phyloP scores from a whole-genome alignment of 2,113 vertebrate genomes.

The Osmerus mordax region DNA sequence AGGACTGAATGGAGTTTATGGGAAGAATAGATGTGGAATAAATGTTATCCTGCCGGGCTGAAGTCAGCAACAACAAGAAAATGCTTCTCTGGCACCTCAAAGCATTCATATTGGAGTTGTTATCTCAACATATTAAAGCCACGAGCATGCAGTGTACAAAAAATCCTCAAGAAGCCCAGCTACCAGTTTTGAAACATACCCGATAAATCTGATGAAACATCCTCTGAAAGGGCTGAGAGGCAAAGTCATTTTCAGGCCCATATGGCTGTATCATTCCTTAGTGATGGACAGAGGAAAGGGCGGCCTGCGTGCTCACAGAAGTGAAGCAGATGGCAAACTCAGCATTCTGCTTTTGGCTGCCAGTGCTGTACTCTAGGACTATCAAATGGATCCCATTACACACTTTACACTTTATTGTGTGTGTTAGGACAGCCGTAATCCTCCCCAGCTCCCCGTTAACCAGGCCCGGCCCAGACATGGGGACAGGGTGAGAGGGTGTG shows the following conservation, averaged over 20 bases:
- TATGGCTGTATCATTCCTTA: not conserved
- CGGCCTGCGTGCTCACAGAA: not conserved
- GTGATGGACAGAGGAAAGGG: conserved; percentile 1
- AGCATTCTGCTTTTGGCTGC: not conserved
- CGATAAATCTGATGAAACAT: not conserved
- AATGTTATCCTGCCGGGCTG: conserved; percentile 3
- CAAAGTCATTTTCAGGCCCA: conserved; percentile 12
- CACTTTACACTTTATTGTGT: conserved; percentile 18
- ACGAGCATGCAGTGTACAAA: not conserved
- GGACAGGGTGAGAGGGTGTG: conserved; percentile 14
- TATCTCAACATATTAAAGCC: not conserved
- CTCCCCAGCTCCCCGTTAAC: conserved; percentile 15
- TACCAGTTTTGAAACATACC: not conserved
- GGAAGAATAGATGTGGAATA: conserved; percentile 2
- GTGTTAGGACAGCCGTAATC: conserved; percentile 34
- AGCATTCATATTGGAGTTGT: not conserved
- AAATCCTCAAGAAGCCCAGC: not conserved
- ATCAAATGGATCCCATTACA: conserved; percentile 29
- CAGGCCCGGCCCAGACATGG: conserved; percentile 10
- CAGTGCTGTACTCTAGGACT: not conserved
- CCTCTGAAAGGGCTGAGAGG: not conserved
- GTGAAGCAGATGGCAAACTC: conserved; percentile 15
- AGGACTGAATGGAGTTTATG: not conserved
- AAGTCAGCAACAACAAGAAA: not conserved
- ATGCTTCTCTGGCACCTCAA: not conserved